Percentiles rank a stretch among this genome's conserved stretches.
Conservation (phyloP, 2,797 vertebrate species). For the Diglossa cyanea region DNA sequence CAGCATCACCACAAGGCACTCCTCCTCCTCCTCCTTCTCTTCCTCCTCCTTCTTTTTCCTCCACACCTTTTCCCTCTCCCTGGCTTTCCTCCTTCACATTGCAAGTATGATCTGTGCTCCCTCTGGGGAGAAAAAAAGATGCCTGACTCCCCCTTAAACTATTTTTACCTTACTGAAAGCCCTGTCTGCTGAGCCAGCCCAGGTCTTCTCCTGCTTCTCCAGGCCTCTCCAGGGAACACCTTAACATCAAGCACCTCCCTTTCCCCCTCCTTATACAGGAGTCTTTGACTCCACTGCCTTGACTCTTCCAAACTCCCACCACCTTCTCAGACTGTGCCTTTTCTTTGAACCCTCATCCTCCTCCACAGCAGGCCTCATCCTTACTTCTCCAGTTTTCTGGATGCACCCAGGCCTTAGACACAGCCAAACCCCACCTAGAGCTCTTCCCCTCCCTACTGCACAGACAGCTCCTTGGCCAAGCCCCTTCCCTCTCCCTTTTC, state of each 20-base stretch:
- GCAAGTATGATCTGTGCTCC: neutral
- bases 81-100: neutral
- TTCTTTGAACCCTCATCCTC: neutral
- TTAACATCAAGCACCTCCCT: neutral
- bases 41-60: neutral
- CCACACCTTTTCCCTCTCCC: neutral
- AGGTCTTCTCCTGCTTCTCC: neutral
- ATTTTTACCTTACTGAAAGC: neutral
- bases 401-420: neutral
- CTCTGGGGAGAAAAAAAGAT: neutral
- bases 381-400: neutral
- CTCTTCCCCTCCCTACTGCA: neutral
- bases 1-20: neutral
- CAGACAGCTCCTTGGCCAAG: accelerated
- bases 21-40: neutral
- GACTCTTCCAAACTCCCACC: neutral
- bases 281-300: neutral
- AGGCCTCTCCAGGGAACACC: neutral
- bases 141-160: neutral
- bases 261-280: neutral
- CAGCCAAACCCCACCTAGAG: neutral
- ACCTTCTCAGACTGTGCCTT: neutral
- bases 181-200: neutral
- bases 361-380: neutral
- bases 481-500: neutral